phyloP scores from a whole-genome alignment of 2,888 invertebrate species.

The Monopis laevigella region DNA sequence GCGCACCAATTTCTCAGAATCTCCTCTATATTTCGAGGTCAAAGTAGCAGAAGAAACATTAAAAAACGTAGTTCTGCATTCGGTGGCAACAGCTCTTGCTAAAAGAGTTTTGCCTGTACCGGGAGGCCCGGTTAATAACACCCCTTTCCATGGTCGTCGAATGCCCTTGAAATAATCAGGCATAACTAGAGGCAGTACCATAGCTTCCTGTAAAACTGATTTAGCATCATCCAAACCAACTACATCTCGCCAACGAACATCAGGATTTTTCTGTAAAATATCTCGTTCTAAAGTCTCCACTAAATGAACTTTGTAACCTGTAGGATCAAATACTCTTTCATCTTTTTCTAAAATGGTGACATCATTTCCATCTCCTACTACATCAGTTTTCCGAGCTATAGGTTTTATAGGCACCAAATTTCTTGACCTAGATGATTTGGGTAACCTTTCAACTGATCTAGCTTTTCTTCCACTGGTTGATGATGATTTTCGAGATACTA shows the following conservation, averaged over 20 bases:
- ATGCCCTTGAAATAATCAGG: conserved; percentile 92
- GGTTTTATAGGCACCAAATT: conserved; percentile 47
- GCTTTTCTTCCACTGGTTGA: conserved; percentile 60
- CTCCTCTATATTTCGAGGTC: conserved; percentile 90
- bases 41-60: conserved; percentile 88
- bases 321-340: conserved; percentile 69
- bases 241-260: conserved; percentile 83
- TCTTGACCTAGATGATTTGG: conserved; percentile 30
- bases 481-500: conserved; percentile 55
- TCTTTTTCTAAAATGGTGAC: conserved; percentile 43
- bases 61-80: conserved; percentile 89
- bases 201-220: conserved; percentile 83
- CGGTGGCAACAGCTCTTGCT: conserved; percentile 89
- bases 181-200: conserved; percentile 86
- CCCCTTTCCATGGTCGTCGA: conserved; percentile 83
- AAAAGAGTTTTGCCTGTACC: conserved; percentile 85
- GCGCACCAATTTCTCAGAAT: conserved; percentile 88
- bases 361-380: conserved; percentile 43
- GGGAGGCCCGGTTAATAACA: conserved; percentile 73
- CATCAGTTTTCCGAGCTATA: conserved; percentile 36
- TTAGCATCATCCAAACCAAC: conserved; percentile 80
- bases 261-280: conserved; percentile 83
- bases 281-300: conserved; percentile 87
- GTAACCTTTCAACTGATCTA: conserved; percentile 53
- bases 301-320: conserved; percentile 78